These are phyloP conservation scores for Sigmodon hispidus DNA, from an alignment of 2,113 vertebrate genomes.

Conservation along the genomic window DNA sequence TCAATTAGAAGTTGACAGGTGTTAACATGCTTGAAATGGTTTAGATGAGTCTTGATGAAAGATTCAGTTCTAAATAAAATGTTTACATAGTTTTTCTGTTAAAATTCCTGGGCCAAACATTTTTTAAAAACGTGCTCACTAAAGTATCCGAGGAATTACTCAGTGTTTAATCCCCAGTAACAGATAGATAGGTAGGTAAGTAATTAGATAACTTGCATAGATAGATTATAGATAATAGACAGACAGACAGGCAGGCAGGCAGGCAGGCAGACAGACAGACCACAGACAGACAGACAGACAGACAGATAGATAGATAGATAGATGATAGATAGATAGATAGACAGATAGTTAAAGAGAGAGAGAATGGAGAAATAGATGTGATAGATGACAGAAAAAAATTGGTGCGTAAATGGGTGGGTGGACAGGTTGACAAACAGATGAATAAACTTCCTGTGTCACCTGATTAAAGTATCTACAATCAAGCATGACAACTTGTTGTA, in stretches of 20 bases:
- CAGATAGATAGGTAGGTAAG: neutral
- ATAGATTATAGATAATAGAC: neutral
- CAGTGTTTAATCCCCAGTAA: neutral
- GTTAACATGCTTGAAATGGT: neutral
- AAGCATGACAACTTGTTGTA: neutral
- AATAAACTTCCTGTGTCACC: neutral
- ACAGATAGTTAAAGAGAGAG: no score
- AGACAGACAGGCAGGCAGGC: neutral
- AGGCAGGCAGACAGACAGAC: neutral
- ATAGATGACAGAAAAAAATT: neutral
- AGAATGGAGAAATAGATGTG: no score
- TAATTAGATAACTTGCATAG: no score
- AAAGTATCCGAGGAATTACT: neutral
- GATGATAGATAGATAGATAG: neutral
- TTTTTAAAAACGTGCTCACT: neutral
- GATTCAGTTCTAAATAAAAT: neutral
- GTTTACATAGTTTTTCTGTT: neutral
- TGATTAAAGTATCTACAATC: neutral
- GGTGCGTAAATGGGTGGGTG: neutral
- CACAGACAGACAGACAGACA: neutral
- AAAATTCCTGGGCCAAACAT: neutral
- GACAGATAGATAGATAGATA: neutral
- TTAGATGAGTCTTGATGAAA: neutral
- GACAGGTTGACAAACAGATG: neutral
- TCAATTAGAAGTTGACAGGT: neutral